Conservation (phyloP, 1,140 invertebrate species). For the Alviniconcha marisindica region DNA sequence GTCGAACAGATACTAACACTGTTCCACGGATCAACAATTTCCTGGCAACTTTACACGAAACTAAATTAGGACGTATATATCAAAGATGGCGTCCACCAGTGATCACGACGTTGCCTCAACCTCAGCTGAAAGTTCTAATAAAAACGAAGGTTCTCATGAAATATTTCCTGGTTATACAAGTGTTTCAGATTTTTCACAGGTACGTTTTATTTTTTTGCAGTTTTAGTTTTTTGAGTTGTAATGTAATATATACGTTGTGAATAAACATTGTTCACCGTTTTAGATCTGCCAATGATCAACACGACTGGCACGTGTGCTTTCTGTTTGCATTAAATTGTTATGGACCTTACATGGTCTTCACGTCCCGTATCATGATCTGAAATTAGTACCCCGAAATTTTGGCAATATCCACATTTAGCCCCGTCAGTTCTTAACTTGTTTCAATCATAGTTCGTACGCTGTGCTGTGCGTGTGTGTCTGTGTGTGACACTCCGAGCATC, state of each 20-base stretch:
- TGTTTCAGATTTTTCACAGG: slow-evolving; percentile 44
- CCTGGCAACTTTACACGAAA: too few relatives aligned
- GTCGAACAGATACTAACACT: neutral
- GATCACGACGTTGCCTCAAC: neutral
- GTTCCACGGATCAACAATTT: too few relatives aligned
- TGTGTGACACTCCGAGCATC: too few relatives aligned
- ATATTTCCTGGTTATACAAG: slow-evolving; percentile 40
- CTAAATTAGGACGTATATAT: neutral
- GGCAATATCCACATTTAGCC: too few relatives aligned
- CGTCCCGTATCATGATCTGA: too few relatives aligned
- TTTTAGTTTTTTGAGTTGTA: neutral
- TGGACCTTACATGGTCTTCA: neutral
- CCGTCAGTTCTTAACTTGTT: too few relatives aligned
- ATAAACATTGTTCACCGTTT: neutral
- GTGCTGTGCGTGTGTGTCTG: too few relatives aligned
- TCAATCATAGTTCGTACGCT: too few relatives aligned
- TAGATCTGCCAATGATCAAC: neutral
- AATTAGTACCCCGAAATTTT: too few relatives aligned
- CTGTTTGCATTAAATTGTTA: neutral
- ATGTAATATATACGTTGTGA: neutral
- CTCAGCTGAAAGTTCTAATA: neutral
- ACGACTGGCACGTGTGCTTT: neutral
- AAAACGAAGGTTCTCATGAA: neutral
- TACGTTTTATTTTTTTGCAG: neutral
- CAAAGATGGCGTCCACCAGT: slow-evolving; percentile 11